Conservation (phyloP, 2,113 vertebrate genomes). For the Pseudorectes ferrugineus region DNA sequence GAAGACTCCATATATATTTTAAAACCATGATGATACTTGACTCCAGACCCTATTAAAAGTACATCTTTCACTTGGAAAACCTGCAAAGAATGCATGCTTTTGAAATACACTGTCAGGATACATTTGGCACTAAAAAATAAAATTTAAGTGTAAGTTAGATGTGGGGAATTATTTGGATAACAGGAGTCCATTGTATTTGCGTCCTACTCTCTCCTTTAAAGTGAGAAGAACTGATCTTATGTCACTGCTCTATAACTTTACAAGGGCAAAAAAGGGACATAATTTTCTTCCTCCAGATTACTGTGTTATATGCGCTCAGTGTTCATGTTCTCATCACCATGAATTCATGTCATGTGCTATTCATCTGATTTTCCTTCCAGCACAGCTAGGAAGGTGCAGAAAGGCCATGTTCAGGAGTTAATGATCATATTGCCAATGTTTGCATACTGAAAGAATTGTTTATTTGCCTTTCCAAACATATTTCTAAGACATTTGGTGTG, state of each 20-base stretch:
- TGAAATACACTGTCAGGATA: background rate
- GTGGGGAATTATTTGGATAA: background rate
- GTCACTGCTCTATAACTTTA: background rate
- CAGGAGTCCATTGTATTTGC: rapidly evolving
- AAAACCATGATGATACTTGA: background rate
- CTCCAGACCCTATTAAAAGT: background rate
- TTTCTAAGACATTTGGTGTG: background rate
- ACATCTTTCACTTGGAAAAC: background rate
- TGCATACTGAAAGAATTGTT: background rate
- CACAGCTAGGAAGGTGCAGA: background rate
- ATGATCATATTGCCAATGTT: background rate
- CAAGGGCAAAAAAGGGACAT: background rate
- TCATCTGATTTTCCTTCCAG: background rate
- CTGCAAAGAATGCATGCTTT: background rate
- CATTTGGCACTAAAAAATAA: background rate
- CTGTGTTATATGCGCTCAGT: background rate
- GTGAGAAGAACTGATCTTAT: background rate
- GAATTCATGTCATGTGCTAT: background rate
- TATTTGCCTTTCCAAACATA: background rate
- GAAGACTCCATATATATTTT: background rate
- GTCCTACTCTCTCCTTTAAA: background rate
- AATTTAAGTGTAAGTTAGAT: background rate
- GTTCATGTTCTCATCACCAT: background rate
- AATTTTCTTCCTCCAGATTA: background rate
- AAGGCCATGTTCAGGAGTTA: background rate